A percentile compares a stretch with the other conserved stretches of the same genome.
Conservation (phyloP, 1,140 invertebrate species). For the Mya arenaria region DNA sequence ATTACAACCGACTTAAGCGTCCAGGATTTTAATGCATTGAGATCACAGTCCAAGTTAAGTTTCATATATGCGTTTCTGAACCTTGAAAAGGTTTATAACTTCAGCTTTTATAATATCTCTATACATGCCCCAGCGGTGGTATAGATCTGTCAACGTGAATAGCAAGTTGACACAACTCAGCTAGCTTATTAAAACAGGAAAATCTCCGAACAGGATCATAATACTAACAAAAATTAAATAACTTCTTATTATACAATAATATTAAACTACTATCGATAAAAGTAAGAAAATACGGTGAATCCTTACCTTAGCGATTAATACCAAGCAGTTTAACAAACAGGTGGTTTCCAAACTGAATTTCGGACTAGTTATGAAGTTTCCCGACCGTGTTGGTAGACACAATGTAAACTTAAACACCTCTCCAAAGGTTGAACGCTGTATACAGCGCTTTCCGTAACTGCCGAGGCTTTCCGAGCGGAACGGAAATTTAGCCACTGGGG, state of each 20-base stretch:
- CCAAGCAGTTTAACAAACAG: neutral
- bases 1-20: no score
- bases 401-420: neutral
- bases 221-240: no score
- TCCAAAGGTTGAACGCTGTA: neutral
- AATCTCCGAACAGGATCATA: neutral
- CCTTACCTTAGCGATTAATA: neutral
- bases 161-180: neutral
- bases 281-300: neutral
- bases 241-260: no score
- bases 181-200: neutral
- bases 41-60: no score
- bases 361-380: neutral
- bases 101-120: no score
- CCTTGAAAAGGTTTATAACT: no score
- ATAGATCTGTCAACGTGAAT: no score
- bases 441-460: slow-evolving; percentile 8
- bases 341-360: neutral
- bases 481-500: slow-evolving; percentile 23
- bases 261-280: no score
- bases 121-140: no score
- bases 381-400: slow-evolving; percentile 21
- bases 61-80: no score
- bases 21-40: no score
- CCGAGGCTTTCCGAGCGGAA: slow-evolving; percentile 44